Evolutionary conservation across 2,113 vertebrate genomes (phyloP), one percentile per base, ranked within the genome.

Genomic region (Scartelaos histophorus): DNA sequence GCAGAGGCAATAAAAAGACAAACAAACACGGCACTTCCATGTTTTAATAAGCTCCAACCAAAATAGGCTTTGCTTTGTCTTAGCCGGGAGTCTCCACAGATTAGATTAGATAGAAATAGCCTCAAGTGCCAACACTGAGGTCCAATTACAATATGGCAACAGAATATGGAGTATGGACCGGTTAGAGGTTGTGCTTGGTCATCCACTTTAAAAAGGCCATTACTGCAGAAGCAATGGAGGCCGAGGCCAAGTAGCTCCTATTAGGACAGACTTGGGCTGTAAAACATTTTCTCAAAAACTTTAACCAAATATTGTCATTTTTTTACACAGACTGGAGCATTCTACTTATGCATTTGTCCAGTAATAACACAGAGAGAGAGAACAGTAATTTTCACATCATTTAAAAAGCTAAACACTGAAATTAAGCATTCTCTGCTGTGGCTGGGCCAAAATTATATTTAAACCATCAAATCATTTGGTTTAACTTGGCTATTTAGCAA

Each of bases 141-240:
- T 53, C 13, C 69, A 29, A 60, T 46, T 34, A 3, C 62, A 56
- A 60, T 45, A 35, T 19, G 24, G 25, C 43, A 65, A 51, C 69
- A 22, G 49, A 66, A 73, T 51, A 17, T 43, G 46, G 46, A 47
- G 46, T 54, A 62, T 15, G 51, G 22, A 67, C n/a, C 57, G 73
- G 79, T 51, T 9, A 29, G 68, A 73, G 84, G 78, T 89, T 87
- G 80, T 81, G 87, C 85, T 88, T 82, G 74, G 86, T 88, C 85
- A 85, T 92, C 89, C 91, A 92, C 90, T 92, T 92, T 90, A 92
- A 90, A 90, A 88, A 70, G 69, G 76, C 81, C 73, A 19, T 71
- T 74, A 82, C 83, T 74, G 74, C 47, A 76, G 66, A 29, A 78
- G 38, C 38, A 54, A 54, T 19, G 0, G 51, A 54, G 70, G 67